phyloP scores from a whole-genome alignment of 1,140 invertebrate genomes.

The Panulirus ornatus region DNA sequence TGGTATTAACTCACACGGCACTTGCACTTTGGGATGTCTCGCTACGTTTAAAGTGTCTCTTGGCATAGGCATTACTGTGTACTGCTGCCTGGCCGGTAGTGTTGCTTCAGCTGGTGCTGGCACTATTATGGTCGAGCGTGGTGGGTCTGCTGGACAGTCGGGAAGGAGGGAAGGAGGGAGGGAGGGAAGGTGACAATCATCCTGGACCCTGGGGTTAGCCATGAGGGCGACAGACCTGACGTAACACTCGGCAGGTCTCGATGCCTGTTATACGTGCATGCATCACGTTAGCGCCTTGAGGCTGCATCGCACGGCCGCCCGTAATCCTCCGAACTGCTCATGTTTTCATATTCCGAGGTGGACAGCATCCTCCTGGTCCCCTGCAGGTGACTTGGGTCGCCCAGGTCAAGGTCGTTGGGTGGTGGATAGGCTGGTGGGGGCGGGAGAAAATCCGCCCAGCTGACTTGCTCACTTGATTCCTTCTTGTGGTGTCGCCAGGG shows the following conservation, averaged over 20 bases:
- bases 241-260: not conserved
- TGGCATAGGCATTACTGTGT: not conserved
- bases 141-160: too few species aligned
- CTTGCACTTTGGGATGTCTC: too few species aligned
- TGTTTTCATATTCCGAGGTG: slow-evolving; percentile 19
- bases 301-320: not conserved
- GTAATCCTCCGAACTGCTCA: slow-evolving; percentile 11
- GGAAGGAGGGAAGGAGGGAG: too few species aligned
- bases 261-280: slow-evolving; percentile 10
- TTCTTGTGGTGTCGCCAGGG: slow-evolving; percentile 25
- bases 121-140: too few species aligned
- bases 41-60: too few species aligned
- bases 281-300: not conserved
- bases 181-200: slow-evolving; percentile 3
- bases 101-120: too few species aligned
- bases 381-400: not conserved
- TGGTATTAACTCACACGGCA: too few species aligned
- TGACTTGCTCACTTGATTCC: slow-evolving; percentile 15
- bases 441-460: slow-evolving; percentile 7
- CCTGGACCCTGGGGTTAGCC: not conserved
- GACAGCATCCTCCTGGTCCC: not conserved
- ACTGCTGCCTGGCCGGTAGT: not conserved
- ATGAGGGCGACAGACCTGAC: not conserved
- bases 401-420: not conserved
- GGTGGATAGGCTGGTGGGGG: slow-evolving; percentile 27